Evolutionary conservation across 2,888 invertebrate genomes (phyloP).

Genomic region (Melinaea menophilus): DNA sequence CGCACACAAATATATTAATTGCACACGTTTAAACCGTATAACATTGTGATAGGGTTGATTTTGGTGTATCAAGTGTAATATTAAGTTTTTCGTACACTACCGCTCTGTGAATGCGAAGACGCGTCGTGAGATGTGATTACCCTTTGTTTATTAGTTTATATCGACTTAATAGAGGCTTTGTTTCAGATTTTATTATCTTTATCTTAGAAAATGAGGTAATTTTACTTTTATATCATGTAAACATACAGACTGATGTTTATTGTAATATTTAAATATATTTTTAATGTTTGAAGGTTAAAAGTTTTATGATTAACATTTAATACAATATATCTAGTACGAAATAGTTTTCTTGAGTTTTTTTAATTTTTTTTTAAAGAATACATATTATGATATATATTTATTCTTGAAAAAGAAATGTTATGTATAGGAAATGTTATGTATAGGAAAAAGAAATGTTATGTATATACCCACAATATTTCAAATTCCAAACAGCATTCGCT

Average conservation of each 20-base stretch:
- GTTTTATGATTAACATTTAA: too few relatives aligned
- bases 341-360: too few relatives aligned
- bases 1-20: constrained; percentile 44
- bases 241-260: background rate
- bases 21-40: constrained; percentile 20
- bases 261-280: constrained; percentile 7
- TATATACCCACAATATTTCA: too few relatives aligned
- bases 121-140: constrained; percentile 68
- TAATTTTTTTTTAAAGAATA: too few relatives aligned
- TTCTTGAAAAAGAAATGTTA: too few relatives aligned
- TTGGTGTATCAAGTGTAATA: constrained; percentile 11
- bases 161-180: constrained; percentile 36
- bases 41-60: constrained; percentile 30
- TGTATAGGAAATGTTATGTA: too few relatives aligned
- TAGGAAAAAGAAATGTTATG: too few relatives aligned
- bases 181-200: constrained; percentile 26
- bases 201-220: constrained; percentile 19
- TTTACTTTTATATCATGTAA: too few relatives aligned
- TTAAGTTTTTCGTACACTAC: constrained; percentile 56
- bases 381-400: too few relatives aligned
- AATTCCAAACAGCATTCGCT: too few relatives aligned
- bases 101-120: constrained; percentile 58
- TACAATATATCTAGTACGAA: too few relatives aligned
- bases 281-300: background rate
- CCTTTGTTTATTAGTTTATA: constrained; percentile 64